Evolutionary conservation across 2,113 vertebrate species (phyloP).

Genomic region (Xyliphius kryptos): DNA sequence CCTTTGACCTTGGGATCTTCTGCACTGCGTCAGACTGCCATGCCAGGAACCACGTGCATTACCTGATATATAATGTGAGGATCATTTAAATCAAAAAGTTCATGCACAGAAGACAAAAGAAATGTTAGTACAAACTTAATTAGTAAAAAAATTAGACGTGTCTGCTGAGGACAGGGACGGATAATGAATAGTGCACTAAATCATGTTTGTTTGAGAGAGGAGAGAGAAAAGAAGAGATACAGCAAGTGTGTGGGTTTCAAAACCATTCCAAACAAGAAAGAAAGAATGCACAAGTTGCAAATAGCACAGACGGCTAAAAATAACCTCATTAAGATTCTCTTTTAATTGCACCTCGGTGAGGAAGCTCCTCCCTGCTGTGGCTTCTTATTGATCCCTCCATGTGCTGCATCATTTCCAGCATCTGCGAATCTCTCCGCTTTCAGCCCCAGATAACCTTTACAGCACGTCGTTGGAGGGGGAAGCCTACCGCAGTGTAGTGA

Average conservation of each 20-base stretch:
- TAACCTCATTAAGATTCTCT: slow-evolving; percentile 63
- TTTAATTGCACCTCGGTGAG: slow-evolving; percentile 55
- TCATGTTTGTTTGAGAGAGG: slow-evolving; percentile 3
- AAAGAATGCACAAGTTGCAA: slow-evolving; percentile 56
- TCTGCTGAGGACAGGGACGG: neutral
- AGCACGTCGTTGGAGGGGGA: slow-evolving; percentile 17
- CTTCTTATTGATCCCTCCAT: slow-evolving; percentile 54
- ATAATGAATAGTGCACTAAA: slow-evolving; percentile 15
- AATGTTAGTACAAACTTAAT: slow-evolving; percentile 18
- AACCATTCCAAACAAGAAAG: slow-evolving; percentile 13
- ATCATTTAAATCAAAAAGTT: slow-evolving; percentile 12
- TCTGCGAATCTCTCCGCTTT: slow-evolving; percentile 7
- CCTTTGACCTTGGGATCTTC: slow-evolving; percentile 26
- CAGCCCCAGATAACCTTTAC: slow-evolving; percentile 15
- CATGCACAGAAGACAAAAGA: slow-evolving; percentile 16
- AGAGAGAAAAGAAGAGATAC: too few relatives aligned
- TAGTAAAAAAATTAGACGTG: too few relatives aligned
- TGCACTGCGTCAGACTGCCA: neutral
- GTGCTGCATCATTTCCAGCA: slow-evolving; percentile 40
- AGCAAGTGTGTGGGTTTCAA: neutral
- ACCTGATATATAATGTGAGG: neutral
- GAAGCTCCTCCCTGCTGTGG: slow-evolving; percentile 36
- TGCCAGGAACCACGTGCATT: neutral
- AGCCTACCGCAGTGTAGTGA: neutral
- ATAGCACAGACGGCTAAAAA: slow-evolving; percentile 60